Conservation (phyloP, 2,797 vertebrate genomes). For the Lepilemur septentrionalis region DNA sequence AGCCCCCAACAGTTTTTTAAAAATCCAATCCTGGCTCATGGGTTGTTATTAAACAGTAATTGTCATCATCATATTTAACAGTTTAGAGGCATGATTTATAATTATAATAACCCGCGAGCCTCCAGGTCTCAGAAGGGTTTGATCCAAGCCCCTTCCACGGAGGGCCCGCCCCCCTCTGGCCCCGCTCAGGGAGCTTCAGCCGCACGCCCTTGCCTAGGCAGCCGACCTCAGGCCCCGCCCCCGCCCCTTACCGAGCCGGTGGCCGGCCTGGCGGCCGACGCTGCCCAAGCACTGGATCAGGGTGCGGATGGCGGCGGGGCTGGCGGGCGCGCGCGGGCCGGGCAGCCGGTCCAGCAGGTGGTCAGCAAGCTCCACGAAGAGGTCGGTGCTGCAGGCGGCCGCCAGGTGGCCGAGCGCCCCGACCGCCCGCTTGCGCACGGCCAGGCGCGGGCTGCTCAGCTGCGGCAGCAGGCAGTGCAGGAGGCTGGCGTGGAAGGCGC, state of each 20-base stretch:
- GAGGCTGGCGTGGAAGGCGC: slow-evolving; percentile 93
- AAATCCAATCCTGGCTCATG: neutral
- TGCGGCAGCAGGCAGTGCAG: slow-evolving; percentile 93
- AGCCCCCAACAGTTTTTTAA: neutral
- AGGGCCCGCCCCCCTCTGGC: neutral
- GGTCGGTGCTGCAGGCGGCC: slow-evolving; percentile 89
- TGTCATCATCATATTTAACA: neutral
- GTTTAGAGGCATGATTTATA: neutral
- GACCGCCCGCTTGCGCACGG: slow-evolving; percentile 94
- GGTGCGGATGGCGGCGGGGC: slow-evolving; percentile 90
- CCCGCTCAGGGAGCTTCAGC: no score
- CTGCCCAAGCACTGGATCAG: slow-evolving; percentile 96
- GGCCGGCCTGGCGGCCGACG: slow-evolving; percentile 93
- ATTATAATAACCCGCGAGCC: neutral
- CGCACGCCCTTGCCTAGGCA: neutral
- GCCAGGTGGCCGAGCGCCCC: slow-evolving; percentile 94
- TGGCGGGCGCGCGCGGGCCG: slow-evolving; percentile 83
- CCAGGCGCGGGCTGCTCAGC: slow-evolving; percentile 93
- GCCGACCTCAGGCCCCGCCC: neutral
- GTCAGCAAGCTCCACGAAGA: slow-evolving; percentile 93
- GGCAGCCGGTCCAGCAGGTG: slow-evolving; percentile 89
- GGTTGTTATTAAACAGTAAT: neutral
- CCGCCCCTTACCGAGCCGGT: slow-evolving; percentile 90
- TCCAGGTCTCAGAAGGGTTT: neutral
- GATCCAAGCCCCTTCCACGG: neutral